Evolutionary conservation across 2,113 vertebrate species (phyloP), one percentile per base, ranked within the genome.

Genomic region (Cettia cetti): DNA sequence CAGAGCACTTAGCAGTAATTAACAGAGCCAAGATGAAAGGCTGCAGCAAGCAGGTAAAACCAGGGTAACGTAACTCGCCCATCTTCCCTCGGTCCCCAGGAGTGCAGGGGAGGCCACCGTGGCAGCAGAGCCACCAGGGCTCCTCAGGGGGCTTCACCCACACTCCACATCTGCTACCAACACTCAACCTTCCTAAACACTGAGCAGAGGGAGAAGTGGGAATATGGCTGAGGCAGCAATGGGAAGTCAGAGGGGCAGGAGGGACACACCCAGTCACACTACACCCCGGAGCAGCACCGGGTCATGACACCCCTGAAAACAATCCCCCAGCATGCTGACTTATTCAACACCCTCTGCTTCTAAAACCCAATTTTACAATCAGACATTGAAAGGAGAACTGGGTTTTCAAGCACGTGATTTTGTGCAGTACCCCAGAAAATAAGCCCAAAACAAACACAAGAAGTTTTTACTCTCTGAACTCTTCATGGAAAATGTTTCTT

Each of bases 1-100:
- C 76, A 59, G 77, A 92, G 92, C 82, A 68, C 86, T 78, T 24
- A 74, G 82, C 89, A 59, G 94, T 97, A 95, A 95, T 96, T 94
- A 97, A 94, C 82, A 92, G 60, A 70, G 80, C 13, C 13, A 6
- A 89, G 86, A 93, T 64, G 91, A 95, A 92, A 95, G 86, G 85
- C 76, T 89, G 23, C 33, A 80, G 70, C 2, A 6, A 50, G 92
- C 86, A 91, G 92, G 68, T 92, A 81, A 70, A 77, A 86, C 50
- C 79, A 90, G 59, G 86, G 88, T 33, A 81, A 90, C 14, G 4
- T 60, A 75, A 75, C 82, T 85, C 6, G 0, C 19, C 56, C 90
- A 52, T 11, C 87, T 78, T 50, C 89, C 68, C 72, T 72, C 1
- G 0, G 20, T 50, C 45, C 92, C 89, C 8, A 3, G 61, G 27